Evolutionary conservation across 1,140 invertebrate species (phyloP).

Genomic region (Steinernema feltiae): DNA sequence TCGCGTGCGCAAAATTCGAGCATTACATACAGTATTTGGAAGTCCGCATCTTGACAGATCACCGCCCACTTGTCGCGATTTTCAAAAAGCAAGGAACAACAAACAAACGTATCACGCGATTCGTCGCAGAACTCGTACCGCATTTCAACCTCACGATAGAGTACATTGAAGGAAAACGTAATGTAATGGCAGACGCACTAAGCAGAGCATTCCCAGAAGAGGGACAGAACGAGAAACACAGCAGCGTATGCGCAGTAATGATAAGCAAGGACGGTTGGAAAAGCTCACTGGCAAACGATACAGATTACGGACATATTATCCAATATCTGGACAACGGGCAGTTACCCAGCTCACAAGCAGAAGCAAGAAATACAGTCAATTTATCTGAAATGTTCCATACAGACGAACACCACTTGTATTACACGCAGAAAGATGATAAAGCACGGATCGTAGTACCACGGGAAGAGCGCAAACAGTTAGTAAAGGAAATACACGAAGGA

Average conservation of each 20-base stretch:
- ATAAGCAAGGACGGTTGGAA: too few species aligned
- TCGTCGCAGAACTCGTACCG: constrained; percentile 5
- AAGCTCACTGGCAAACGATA: too few species aligned
- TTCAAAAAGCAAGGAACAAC: not conserved
- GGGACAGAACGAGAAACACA: too few species aligned
- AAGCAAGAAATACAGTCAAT: not conserved
- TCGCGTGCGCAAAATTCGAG: not conserved
- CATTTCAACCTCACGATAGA: not conserved
- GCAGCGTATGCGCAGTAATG: not conserved
- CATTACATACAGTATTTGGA: not conserved
- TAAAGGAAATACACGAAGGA: not conserved
- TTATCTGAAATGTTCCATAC: not conserved
- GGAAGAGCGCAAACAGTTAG: not conserved
- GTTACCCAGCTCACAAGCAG: too few species aligned
- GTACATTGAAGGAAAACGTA: constrained; percentile 18
- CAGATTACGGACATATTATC: too few species aligned
- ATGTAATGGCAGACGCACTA: constrained; percentile 13
- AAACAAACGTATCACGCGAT: not conserved
- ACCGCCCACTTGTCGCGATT: not conserved
- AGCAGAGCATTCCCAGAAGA: not conserved
- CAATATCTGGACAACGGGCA: too few species aligned
- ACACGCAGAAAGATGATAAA: not conserved
- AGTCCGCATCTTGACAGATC: constrained; percentile 10
- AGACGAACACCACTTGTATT: not conserved
- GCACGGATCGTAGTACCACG: not conserved